Base-by-base conservation (phyloP, 2,888 invertebrate species). In the Notocelia uddmanniana region DNA sequence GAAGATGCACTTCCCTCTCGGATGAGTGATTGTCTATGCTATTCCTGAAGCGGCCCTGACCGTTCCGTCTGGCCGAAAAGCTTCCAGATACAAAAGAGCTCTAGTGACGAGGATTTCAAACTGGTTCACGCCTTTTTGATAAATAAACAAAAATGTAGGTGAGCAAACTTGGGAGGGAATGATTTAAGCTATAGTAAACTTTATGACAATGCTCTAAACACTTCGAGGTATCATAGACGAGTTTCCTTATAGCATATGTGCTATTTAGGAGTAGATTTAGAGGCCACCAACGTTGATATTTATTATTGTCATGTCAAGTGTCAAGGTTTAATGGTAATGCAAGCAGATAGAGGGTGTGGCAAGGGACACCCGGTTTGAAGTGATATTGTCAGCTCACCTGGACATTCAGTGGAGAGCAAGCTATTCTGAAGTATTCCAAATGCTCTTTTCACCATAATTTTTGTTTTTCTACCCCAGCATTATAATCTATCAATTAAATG, bases 1-100 rank as follows among this genome's bases (percentile, higher is more conserved):
- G 68, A 75, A 76, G 75, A 45, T 52, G 50, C 71, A 66, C 59
- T 71, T 71, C 67, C 67, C 68, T 62, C 54, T 48, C 34, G 26
- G 10, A 34, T 72, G 72, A 62, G 55, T 68, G 67, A 62, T 72
- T 19, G 72, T 72, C 60, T 67, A 54, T 26, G 48, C 55, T 68
- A 72, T 72, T 67, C 41, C 54, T 23, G 67, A 62, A 23, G 15
- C 55, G 72, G 67, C 72, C 72, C 60, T 72, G 72, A 72, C 72
- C 72, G 55, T 37, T 67, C 70, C 64, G 50, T n/a, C 21, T 60
- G 66, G 59, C 54, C n/a, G 54, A 45, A 64, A 58, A 58, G 9
- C 1, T 2, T 18, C 50, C 50, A 10, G 50, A 50, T 11, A 50
- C 18, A 50, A 50, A 50, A 50, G 2, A 2, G 19, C n/a, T 45